Evolutionary conservation across 2,113 vertebrate species (phyloP).

Genomic region (Anolis carolinensis): DNA sequence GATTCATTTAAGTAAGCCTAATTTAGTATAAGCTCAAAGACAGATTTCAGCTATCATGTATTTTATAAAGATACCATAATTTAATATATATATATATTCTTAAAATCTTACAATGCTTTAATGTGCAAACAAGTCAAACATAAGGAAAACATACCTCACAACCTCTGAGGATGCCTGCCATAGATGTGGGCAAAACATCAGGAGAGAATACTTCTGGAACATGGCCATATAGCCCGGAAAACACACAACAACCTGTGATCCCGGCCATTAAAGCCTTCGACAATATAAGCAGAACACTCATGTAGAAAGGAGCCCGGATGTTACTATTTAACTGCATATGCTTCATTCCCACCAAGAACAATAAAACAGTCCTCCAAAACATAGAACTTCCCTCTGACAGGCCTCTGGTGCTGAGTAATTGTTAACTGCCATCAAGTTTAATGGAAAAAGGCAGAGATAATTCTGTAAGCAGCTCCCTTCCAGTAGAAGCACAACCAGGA

Average conservation of each 20-base stretch:
- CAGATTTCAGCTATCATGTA: background rate
- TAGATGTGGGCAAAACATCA: too few relatives aligned
- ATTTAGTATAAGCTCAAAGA: conserved; percentile 27
- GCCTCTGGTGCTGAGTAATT: background rate
- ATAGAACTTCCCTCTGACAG: background rate
- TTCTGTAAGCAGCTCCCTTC: too few relatives aligned
- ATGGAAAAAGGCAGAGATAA: too few relatives aligned
- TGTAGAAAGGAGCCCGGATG: background rate
- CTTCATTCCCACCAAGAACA: background rate
- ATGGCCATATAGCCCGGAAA: too few relatives aligned
- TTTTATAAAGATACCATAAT: background rate
- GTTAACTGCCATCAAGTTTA: too few relatives aligned
- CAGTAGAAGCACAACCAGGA: background rate
- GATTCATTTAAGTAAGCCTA: conserved; percentile 30
- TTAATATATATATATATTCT: background rate
- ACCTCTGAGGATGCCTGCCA: too few relatives aligned
- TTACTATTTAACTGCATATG: background rate
- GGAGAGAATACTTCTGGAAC: too few relatives aligned
- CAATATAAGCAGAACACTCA: too few relatives aligned
- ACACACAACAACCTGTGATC: too few relatives aligned
- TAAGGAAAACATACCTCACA: background rate
- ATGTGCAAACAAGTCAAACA: background rate
- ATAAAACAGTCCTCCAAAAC: background rate
- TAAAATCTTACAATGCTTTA: background rate
- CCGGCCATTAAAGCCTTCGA: too few relatives aligned